Evolutionary conservation across 2,113 vertebrate species (phyloP), one percentile per base, ranked within the genome.

Genomic region (Motacilla tschutschensis): DNA sequence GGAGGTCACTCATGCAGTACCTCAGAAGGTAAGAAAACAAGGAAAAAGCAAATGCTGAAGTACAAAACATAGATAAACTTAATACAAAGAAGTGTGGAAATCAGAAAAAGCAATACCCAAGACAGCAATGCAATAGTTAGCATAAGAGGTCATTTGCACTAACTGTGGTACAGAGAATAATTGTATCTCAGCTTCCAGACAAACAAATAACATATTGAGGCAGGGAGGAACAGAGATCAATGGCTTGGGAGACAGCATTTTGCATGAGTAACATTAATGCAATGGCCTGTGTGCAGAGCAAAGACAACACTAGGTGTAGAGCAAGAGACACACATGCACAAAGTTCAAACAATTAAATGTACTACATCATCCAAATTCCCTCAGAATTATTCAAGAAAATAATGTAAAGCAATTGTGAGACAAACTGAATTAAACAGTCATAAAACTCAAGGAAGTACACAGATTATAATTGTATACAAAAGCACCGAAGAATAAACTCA

Each of bases 311-410:
- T 4, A 51, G 21, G 4, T 44, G 17, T 2, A 58, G 19, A 54
- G 41, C 73, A 69, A 40, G 10, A 53, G 8, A 80, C 7, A 44
- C 3, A 22, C 0, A 1, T 4, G 58, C 12, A 41, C 6, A 1
- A 58, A 87, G 28, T 20, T 41, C 33, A 64, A 67, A 66, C 25
- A 74, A 66, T 51, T 73, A 62, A 64, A 75, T 26, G 7, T 25
- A 28, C 3, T 12, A 31, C 41, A 41, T 15, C 16, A 70, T 0
- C 1, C 40, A 67, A 19, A 71, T 43, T 73, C 74, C 31, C 59
- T 59, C 33, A 48, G 47, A 79, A 48, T 41, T 84, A 31, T 0
- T 0, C 43, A 88, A 29, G 21, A 83, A 64, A 86, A 73, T 40
- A 78, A 83, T 10, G 19, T 36, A 81, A 93, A 79, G 41, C 19